Conservation (phyloP, 2,888 invertebrate genomes). For the Dasypogon diadema region DNA sequence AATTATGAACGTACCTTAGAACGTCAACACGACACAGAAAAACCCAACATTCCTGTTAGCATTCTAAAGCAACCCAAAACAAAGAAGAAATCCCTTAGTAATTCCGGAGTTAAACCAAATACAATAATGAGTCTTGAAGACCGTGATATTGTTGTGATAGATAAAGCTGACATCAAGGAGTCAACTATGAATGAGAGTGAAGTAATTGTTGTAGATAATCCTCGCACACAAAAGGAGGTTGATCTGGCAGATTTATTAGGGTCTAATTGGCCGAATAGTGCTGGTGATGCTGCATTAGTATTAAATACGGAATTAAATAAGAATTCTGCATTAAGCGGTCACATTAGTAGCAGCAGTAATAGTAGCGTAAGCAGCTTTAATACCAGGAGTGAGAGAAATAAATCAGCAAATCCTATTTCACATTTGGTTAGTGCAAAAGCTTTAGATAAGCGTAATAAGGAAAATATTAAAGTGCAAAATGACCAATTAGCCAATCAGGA, state of each 20-base stretch:
- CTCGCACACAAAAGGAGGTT: constrained; percentile 61
- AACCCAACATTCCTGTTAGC: constrained; percentile 57
- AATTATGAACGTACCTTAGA: constrained; percentile 61
- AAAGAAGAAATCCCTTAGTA: constrained; percentile 43
- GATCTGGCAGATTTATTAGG: constrained; percentile 65
- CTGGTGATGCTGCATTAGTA: constrained; percentile 64
- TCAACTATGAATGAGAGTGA: constrained; percentile 62
- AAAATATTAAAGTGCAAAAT: constrained; percentile 34
- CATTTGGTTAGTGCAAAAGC: constrained; percentile 68
- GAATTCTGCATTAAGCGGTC: constrained; percentile 24
- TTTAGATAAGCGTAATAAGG: constrained; percentile 56
- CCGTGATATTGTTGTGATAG: constrained; percentile 64
- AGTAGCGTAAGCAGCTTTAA: constrained; percentile 58
- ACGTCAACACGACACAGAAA: constrained; percentile 50
- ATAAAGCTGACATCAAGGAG: constrained; percentile 64
- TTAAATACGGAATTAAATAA: constrained; percentile 60
- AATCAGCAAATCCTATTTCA: constrained; percentile 73
- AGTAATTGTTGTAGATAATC: constrained; percentile 63
- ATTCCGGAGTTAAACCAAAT: constrained; percentile 58
- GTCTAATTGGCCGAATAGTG: constrained; percentile 64
- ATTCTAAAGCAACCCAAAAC: constrained; percentile 59
- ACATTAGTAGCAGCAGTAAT: constrained; percentile 58
- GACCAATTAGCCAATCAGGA: neutral
- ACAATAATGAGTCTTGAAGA: constrained; percentile 61
- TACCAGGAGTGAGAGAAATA: constrained; percentile 69